Base-by-base conservation (phyloP, 92 coral and sea anemone genomes). In the Phenganax stokvisi region DNA sequence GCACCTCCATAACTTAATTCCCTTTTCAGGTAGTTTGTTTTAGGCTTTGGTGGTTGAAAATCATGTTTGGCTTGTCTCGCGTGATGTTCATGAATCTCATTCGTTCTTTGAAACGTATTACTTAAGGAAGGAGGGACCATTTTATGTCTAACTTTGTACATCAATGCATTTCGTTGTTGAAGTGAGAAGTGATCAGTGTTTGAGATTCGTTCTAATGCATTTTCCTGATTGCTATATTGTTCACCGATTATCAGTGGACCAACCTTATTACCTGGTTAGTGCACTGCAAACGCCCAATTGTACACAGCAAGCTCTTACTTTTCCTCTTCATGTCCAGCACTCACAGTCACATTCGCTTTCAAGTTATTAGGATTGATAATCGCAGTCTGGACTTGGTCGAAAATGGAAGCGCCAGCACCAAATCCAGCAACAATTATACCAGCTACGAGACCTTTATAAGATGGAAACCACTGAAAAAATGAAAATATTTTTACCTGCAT, bases 351-450 rank as follows among this genome's bases (percentile, higher is more conserved):
- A 64, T 76, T 76, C 0, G 81, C 55, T 59, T 76, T 76, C 55
- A 76, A 31, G 47, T 76, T 76, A 59, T 76, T 29, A 8, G 69
- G 69, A 31, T 76, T 76, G 60, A 76, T 76, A 60, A 30, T 58
- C 17, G 70, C 69, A 28, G 81, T 76, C 47, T 76, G 81, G 16
- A 76, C 81, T 57, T 57, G 70, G 60, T 76, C 81, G 60, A 76
- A 76, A 64, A 76, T 30, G 16, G 60, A 57, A 5, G 81, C 81
- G 31, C 69, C 81, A 76, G 81, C 69, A 31, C 81, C 81, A 76
- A 76, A 76, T 60, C 81, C 81, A 10, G 81, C 30, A 5, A 76
- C 81, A 11, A 76, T 76, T 68, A 76, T 59, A 60, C 81, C 81
- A 76, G 64, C 27, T 57, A 76, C 57, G 28, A 76, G 56, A 59